A percentile compares a stretch with the other conserved stretches of the same genome.
Evolutionary conservation across 2,888 invertebrate genomes (phyloP).

Genomic region (Congeria kusceri): DNA sequence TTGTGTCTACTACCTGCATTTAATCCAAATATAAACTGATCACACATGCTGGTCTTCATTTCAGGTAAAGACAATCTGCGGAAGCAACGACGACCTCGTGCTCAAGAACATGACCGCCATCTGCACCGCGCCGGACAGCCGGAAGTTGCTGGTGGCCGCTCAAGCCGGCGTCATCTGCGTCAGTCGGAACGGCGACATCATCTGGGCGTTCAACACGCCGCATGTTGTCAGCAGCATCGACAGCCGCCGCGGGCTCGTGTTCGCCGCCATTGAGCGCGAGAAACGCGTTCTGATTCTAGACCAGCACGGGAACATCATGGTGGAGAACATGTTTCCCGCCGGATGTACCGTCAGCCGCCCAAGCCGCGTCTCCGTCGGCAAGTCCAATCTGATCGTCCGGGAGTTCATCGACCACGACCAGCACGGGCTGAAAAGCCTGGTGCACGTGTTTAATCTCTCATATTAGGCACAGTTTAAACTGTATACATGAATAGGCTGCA

Average conservation of each 20-base stretch:
- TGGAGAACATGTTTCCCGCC: constrained; percentile 57
- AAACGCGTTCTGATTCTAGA: constrained; percentile 51
- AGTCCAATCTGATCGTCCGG: constrained; percentile 47
- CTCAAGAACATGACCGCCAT: constrained; percentile 55
- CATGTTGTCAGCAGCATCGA: constrained; percentile 50
- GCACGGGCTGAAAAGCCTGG: constrained; percentile 58
- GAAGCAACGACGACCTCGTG: constrained; percentile 58
- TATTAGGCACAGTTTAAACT: constrained; percentile 12
- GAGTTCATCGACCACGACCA: constrained; percentile 51
- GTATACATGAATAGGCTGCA: too few relatives aligned
- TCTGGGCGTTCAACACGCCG: constrained; percentile 49
- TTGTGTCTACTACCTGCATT: too few relatives aligned
- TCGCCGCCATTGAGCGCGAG: constrained; percentile 51
- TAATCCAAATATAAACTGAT: too few relatives aligned
- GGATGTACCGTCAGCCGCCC: constrained; percentile 47
- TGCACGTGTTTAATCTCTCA: constrained; percentile 57
- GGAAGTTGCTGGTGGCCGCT: constrained; percentile 51
- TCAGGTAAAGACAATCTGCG: constrained; percentile 61
- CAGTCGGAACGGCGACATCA: constrained; percentile 60
- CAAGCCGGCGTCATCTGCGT: constrained; percentile 56
- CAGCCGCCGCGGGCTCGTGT: constrained; percentile 49
- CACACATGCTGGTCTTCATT: too few relatives aligned
- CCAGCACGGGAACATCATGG: constrained; percentile 55
- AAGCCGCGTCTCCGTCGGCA: constrained; percentile 53
- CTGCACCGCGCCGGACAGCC: constrained; percentile 59